Evolutionary conservation across 2,797 vertebrate genomes (phyloP).

Genomic region (Pampus argenteus): DNA sequence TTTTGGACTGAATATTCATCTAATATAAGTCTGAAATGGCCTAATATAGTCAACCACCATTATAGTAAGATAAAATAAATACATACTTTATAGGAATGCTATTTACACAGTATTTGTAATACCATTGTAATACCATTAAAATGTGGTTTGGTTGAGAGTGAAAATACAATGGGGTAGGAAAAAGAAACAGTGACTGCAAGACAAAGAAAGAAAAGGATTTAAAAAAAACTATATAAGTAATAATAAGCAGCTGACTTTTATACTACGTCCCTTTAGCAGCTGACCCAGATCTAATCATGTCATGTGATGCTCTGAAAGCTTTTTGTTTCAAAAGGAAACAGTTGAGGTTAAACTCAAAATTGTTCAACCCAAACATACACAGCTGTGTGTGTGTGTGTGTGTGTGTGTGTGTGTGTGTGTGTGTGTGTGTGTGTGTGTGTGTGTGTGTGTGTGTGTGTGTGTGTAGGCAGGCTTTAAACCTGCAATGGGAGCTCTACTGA

Average conservation of each 20-base stretch:
- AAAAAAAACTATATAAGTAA: neutral
- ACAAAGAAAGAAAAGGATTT: neutral
- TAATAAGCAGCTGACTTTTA: constrained; percentile 36
- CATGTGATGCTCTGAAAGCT: constrained; percentile 43
- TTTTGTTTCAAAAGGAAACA: constrained; percentile 28
- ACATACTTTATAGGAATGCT: neutral
- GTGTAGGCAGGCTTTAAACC: neutral
- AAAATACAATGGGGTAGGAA: neutral
- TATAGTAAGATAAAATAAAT: neutral
- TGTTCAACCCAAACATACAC: neutral
- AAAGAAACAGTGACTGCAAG: neutral
- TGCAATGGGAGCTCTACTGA: neutral
- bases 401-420: neutral
- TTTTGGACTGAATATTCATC: neutral
- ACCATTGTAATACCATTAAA: neutral
- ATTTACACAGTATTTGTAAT: neutral
- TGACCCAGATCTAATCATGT: constrained; percentile 23
- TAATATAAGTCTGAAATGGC: neutral
- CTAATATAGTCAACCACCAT: neutral
- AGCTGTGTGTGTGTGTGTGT: neutral
- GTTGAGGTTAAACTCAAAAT: constrained; percentile 36
- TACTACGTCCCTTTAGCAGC: constrained; percentile 19
- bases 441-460: neutral
- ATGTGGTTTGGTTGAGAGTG: neutral
- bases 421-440: neutral